These are phyloP conservation scores for Acanthosepion lycidas DNA, from an alignment of 2,888 invertebrate genomes.

Conservation along the genomic window DNA sequence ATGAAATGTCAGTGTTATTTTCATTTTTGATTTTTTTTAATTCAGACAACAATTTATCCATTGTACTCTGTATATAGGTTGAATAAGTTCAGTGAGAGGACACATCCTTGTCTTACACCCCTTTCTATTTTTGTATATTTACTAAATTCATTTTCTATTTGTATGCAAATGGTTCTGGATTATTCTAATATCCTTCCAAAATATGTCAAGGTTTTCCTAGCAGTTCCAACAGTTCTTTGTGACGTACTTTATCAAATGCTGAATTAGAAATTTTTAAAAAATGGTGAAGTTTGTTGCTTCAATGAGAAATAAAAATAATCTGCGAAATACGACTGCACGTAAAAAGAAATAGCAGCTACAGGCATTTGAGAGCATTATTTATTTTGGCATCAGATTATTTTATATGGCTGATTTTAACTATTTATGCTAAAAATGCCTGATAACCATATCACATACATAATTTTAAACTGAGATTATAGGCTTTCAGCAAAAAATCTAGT, in stretches of 20 bases:
- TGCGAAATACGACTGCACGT: neutral
- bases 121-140: too few species aligned
- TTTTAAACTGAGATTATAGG: neutral
- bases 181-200: too few species aligned
- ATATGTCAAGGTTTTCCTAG: neutral
- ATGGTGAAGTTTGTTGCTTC: neutral
- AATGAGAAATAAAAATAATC: neutral
- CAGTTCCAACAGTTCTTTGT: neutral
- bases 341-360: neutral
- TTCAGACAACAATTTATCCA: too few species aligned
- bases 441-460: neutral
- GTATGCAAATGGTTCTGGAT: too few species aligned
- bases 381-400: neutral
- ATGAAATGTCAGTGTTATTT: too few species aligned
- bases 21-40: too few species aligned
- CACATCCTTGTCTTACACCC: too few species aligned
- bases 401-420: neutral
- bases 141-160: too few species aligned
- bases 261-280: neutral
- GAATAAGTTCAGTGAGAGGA: too few species aligned
- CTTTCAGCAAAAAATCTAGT: neutral
- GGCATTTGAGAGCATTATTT: neutral
- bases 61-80: too few species aligned
- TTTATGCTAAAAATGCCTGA: neutral
- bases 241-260: too few species aligned